Percentiles rank a stretch among this genome's conserved stretches.
phyloP scores from a whole-genome alignment of 2,888 invertebrate species.

The Trissonchulus latispiculum region DNA sequence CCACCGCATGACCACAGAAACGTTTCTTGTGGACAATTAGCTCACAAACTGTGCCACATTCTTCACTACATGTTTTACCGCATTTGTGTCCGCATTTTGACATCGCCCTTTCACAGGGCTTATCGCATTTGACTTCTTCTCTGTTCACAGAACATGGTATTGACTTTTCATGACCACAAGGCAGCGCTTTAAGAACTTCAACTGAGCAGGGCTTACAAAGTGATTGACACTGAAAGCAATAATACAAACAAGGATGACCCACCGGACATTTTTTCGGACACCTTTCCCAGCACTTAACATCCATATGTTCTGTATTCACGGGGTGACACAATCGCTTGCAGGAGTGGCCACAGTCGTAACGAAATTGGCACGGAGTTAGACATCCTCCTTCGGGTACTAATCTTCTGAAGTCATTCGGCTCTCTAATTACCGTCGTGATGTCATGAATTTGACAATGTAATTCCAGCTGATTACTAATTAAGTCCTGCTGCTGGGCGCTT shows the following conservation, averaged over 20 bases:
- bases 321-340: slow-evolving; percentile 57
- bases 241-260: slow-evolving; percentile 50
- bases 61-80: slow-evolving; percentile 49
- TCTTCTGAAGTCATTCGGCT: slow-evolving; percentile 28
- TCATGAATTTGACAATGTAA: slow-evolving; percentile 22
- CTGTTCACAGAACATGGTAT: slow-evolving; percentile 29
- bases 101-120: slow-evolving; percentile 30
- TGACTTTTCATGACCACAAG: slow-evolving; percentile 31
- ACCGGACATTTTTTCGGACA: slow-evolving; percentile 52
- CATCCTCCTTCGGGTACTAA: slow-evolving; percentile 53
- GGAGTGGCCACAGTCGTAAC: slow-evolving; percentile 55
- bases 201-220: slow-evolving; percentile 33
- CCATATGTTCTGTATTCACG: slow-evolving; percentile 52
- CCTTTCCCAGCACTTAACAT: slow-evolving; percentile 47
- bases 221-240: slow-evolving; percentile 49
- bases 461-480: slow-evolving; percentile 49
- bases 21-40: slow-evolving; percentile 27
- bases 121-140: slow-evolving; percentile 32
- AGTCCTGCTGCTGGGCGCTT: background rate
- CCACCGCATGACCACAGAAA: slow-evolving; percentile 35
- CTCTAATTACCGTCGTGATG: slow-evolving; percentile 19
- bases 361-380: slow-evolving; percentile 50
- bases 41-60: slow-evolving; percentile 29
- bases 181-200: slow-evolving; percentile 30
- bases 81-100: slow-evolving; percentile 53